Conservation (phyloP, 2,797 vertebrate genomes). For the Chanos chanos region DNA sequence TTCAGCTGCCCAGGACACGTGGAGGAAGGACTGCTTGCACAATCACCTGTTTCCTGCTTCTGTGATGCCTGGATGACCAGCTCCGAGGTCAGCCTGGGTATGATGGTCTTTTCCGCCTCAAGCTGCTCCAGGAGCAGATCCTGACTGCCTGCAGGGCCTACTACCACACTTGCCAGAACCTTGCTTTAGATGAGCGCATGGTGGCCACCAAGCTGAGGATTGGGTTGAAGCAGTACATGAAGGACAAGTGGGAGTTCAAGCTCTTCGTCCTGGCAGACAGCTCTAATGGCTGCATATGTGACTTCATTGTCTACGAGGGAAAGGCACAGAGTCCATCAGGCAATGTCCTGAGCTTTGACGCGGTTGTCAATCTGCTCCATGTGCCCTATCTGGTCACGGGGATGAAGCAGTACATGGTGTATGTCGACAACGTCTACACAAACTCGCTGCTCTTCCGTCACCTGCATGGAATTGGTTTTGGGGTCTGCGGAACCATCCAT, state of each 20-base stretch:
- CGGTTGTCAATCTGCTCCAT: constrained; percentile 56
- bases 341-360: constrained; percentile 51
- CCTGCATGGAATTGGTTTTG: too few relatives aligned
- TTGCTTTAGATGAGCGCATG: constrained; percentile 63
- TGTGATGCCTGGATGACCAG: too few relatives aligned
- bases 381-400: too few relatives aligned
- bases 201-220: constrained; percentile 55
- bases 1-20: too few relatives aligned
- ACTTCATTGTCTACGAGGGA: constrained; percentile 58
- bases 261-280: constrained; percentile 62
- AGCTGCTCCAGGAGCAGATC: constrained; percentile 1
- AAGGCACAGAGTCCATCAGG: constrained; percentile 29
- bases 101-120: neutral
- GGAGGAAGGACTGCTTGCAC: too few relatives aligned
- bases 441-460: constrained; percentile 45
- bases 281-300: constrained; percentile 51
- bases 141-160: neutral
- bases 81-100: too few relatives aligned
- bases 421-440: constrained; percentile 64
- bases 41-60: too few relatives aligned
- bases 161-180: constrained; percentile 36
- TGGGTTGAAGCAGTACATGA: constrained; percentile 56
- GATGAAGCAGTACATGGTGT: too few relatives aligned
- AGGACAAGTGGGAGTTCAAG: constrained; percentile 61
- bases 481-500: constrained; percentile 42